These are phyloP conservation scores for Rhea pennata DNA, from an alignment of 2,113 vertebrate genomes.

Conservation along the genomic window DNA sequence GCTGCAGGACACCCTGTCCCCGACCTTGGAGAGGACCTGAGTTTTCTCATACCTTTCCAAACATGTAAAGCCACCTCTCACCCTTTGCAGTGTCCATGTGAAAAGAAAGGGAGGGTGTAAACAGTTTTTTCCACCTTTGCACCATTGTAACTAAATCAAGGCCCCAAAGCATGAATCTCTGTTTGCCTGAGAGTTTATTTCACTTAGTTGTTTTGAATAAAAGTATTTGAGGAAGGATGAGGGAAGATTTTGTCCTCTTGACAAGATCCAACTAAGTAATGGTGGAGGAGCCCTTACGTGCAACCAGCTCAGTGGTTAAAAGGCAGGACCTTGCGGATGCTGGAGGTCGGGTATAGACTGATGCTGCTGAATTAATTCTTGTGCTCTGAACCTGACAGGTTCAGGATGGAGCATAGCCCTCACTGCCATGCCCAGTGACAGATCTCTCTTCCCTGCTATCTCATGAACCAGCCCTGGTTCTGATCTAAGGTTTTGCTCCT, in stretches of 20 bases:
- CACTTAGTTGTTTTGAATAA: not conserved
- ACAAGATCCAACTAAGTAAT: accelerated
- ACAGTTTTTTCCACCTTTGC: not conserved
- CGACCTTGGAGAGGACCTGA: not conserved
- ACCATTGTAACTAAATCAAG: not conserved
- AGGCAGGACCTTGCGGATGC: not conserved
- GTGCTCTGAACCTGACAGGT: not conserved
- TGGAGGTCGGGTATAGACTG: not conserved
- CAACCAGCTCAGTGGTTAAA: not conserved
- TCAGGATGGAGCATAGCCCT: not conserved
- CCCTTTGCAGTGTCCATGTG: not conserved
- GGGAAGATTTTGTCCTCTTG: not conserved
- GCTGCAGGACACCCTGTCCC: constrained; percentile 33
- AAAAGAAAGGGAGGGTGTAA: not conserved
- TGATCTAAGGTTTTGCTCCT: too few relatives aligned
- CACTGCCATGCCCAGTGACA: too few relatives aligned
- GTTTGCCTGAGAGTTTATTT: not conserved
- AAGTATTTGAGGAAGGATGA: not conserved
- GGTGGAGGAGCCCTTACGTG: not conserved
- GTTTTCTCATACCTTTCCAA: not conserved
- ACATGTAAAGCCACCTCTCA: not conserved
- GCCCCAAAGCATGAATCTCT: not conserved
- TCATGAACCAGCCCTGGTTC: too few relatives aligned
- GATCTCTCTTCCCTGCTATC: not conserved
- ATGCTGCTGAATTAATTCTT: not conserved